Conservation (phyloP, 2,113 vertebrate genomes). For the Reinhardtius hippoglossoides region DNA sequence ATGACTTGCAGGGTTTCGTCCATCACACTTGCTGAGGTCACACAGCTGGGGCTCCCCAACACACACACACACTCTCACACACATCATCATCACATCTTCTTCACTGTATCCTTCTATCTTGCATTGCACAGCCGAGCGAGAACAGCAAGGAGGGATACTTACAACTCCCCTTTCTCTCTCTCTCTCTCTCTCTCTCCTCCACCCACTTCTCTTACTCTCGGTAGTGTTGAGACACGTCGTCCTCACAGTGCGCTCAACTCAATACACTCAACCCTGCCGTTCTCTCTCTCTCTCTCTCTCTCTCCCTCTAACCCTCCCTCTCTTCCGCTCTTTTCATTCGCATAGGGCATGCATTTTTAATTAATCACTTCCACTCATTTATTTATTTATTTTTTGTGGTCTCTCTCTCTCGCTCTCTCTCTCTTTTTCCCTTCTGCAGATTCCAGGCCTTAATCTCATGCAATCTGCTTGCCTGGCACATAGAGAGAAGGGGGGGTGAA, state of each 20-base stretch:
- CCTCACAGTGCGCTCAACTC: slow-evolving; percentile 49
- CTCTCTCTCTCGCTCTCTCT: not conserved
- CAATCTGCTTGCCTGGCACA: slow-evolving; percentile 77
- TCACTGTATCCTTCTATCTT: slow-evolving; percentile 40
- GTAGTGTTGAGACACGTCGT: slow-evolving; percentile 75
- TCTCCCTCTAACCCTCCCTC: slow-evolving; percentile 26
- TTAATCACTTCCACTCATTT: slow-evolving; percentile 68
- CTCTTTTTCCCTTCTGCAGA: slow-evolving; percentile 41
- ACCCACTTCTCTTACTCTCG: slow-evolving; percentile 73
- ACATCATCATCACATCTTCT: slow-evolving; percentile 38
- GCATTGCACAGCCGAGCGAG: slow-evolving; percentile 25
- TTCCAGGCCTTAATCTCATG: slow-evolving; percentile 73
- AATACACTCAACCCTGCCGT: slow-evolving; percentile 32
- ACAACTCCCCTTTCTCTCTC: slow-evolving; percentile 57
- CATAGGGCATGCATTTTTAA: slow-evolving; percentile 68
- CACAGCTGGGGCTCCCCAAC: slow-evolving; percentile 37
- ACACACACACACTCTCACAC: not conserved
- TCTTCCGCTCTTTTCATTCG: slow-evolving; percentile 48
- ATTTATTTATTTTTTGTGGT: slow-evolving; percentile 54
- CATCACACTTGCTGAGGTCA: slow-evolving; percentile 31
- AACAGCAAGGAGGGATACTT: slow-evolving; percentile 37
- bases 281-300: slow-evolving; percentile 20
- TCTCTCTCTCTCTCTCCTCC: slow-evolving; percentile 59
- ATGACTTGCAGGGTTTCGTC: slow-evolving; percentile 30
- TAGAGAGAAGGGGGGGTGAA: slow-evolving; percentile 49